phyloP scores from a whole-genome alignment of 1,140 invertebrate species.

The Dryas iulia region DNA sequence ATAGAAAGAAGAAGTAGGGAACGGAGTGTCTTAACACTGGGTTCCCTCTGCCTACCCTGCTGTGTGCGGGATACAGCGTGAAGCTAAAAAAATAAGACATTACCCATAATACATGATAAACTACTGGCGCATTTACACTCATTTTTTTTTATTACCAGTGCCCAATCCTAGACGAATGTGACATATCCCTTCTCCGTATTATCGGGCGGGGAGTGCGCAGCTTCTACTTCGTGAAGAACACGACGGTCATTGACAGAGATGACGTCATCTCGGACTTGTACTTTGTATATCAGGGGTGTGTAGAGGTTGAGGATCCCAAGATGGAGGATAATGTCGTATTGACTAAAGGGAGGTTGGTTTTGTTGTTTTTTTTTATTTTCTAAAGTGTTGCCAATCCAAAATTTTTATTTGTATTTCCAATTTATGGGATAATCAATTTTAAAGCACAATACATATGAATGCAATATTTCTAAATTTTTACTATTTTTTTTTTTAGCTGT shows the following conservation, averaged over 20 bases:
- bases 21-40: no score
- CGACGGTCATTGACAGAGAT: slow-evolving; percentile 46
- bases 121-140: not conserved
- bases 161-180: slow-evolving; percentile 53
- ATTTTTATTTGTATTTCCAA: no score
- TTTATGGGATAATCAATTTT: no score
- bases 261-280: slow-evolving; percentile 56
- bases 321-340: slow-evolving; percentile 29
- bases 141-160: slow-evolving; percentile 39
- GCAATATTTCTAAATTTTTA: no score
- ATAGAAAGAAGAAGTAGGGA: no score
- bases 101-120: no score
- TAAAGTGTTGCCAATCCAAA: not conserved
- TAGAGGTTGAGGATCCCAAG: slow-evolving; percentile 35
- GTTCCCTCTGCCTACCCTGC: no score
- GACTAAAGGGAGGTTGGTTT: slow-evolving; percentile 49
- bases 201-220: slow-evolving; percentile 53
- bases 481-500: no score
- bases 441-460: no score
- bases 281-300: slow-evolving; percentile 51
- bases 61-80: no score
- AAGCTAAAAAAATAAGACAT: no score
- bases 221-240: slow-evolving; percentile 51
- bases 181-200: slow-evolving; percentile 53
- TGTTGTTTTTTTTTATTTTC: not conserved